Conservation (phyloP, 2,113 vertebrate genomes). For the Ictalurus punctatus region DNA sequence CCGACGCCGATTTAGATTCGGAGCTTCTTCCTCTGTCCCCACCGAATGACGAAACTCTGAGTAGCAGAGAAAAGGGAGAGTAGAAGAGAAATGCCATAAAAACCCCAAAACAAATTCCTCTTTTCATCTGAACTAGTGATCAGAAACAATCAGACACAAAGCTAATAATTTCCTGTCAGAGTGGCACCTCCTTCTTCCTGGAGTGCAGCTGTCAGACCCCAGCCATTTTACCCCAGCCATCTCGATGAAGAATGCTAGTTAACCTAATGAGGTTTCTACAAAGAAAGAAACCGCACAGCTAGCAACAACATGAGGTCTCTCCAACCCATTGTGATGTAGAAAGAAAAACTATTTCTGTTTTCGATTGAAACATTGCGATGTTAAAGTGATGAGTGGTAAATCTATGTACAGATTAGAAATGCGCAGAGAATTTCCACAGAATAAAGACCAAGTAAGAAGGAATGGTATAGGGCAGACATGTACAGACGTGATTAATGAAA, state of each 20-base stretch:
- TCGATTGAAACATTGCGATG: too few relatives aligned
- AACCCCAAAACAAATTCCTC: not conserved
- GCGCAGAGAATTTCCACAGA: not conserved
- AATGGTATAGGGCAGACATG: not conserved
- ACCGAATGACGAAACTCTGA: conserved; percentile 48
- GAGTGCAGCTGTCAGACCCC: not conserved
- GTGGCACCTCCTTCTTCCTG: not conserved
- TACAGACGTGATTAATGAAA: not conserved
- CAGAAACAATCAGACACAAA: not conserved
- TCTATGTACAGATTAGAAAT: not conserved
- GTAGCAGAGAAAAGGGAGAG: conserved; percentile 12
- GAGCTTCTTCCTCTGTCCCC: conserved; percentile 73
- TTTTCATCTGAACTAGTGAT: not conserved
- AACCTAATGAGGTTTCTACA: not conserved
- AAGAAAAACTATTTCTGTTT: not conserved
- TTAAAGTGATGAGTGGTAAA: not conserved
- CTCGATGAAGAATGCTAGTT: not conserved
- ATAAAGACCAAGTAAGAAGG: not conserved
- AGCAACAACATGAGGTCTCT: not conserved
- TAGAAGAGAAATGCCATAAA: not conserved
- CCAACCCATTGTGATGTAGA: not conserved
- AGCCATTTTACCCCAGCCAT: not conserved
- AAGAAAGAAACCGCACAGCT: not conserved
- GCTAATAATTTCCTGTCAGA: not conserved
- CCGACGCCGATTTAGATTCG: conserved; percentile 86